Evolutionary conservation across 2,113 vertebrate species (phyloP).

Genomic region (Carassius carassius): DNA sequence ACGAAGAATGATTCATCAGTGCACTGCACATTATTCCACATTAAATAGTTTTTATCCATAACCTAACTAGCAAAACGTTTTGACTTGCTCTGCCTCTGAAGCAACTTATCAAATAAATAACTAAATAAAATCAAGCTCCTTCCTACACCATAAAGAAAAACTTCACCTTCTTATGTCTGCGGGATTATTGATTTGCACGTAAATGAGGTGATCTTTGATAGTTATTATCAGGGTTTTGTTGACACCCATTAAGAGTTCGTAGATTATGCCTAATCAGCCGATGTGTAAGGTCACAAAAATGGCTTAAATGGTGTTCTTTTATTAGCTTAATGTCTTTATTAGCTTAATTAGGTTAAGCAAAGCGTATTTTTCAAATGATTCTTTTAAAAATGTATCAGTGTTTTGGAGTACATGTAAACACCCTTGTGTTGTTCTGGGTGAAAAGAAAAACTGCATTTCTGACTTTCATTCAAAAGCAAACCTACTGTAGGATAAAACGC

Average conservation of each 20-base stretch:
- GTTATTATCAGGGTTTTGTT: neutral
- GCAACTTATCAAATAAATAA: neutral
- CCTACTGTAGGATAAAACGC: neutral
- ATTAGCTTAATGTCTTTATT: slow-evolving; percentile 5
- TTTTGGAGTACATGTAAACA: neutral
- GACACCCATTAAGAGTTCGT: neutral
- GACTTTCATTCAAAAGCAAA: neutral
- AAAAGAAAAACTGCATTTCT: neutral
- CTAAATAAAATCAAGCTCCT: neutral
- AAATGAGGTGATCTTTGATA: neutral
- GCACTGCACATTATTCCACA: neutral
- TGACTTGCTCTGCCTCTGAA: neutral
- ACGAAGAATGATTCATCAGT: neutral
- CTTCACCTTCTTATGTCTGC: neutral
- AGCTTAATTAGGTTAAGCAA: too few species aligned
- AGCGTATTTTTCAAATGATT: neutral
- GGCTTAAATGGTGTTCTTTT: neutral
- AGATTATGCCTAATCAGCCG: neutral
- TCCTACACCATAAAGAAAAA: neutral
- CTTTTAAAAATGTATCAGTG: neutral
- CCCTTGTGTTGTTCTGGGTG: neutral
- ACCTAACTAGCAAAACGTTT: neutral
- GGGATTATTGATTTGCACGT: neutral
- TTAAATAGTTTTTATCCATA: neutral
- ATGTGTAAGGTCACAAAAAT: slow-evolving; percentile 8